Percentiles rank a stretch among this genome's conserved stretches.
These are phyloP conservation scores for Petrophora chlorosata DNA, from an alignment of 2,888 invertebrate genomes.

Conservation along the genomic window DNA sequence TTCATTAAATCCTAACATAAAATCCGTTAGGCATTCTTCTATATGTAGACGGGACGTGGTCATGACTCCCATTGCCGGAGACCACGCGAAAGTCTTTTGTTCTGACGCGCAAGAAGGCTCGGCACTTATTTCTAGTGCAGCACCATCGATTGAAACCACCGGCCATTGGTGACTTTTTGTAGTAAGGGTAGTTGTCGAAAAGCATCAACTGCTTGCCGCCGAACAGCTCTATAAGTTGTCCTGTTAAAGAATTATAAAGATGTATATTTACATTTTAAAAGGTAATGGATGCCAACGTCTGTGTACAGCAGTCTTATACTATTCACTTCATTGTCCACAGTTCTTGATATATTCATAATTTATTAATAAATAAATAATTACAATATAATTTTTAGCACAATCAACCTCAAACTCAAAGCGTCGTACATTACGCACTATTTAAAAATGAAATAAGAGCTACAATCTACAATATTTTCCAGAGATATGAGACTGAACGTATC, in stretches of 20 bases:
- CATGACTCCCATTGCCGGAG: constrained; percentile 32
- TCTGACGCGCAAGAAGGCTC: constrained; percentile 36
- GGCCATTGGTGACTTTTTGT: neutral
- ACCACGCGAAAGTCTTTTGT: constrained; percentile 22
- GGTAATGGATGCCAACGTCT: neutral
- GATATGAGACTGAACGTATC: neutral
- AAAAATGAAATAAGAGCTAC: neutral
- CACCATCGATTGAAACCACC: constrained; percentile 32
- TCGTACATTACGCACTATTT: no score
- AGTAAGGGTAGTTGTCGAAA: constrained; percentile 1
- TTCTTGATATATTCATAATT: no score
- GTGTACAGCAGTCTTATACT: no score
- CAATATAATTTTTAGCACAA: no score
- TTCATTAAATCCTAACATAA: neutral
- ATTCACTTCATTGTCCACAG: no score
- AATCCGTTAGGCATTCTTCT: neutral
- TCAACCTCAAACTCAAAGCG: no score
- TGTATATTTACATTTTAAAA: neutral
- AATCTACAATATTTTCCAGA: constrained; percentile 25
- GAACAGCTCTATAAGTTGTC: neutral
- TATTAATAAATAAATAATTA: no score
- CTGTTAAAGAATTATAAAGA: neutral
- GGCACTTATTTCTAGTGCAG: constrained; percentile 38
- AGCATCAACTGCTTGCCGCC: constrained; percentile 7
- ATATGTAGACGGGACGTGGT: constrained; percentile 28